Evolutionary conservation across 1,140 invertebrate species (phyloP), one percentile per base, ranked within the genome.

Genomic region (Helicoverpa zea): DNA sequence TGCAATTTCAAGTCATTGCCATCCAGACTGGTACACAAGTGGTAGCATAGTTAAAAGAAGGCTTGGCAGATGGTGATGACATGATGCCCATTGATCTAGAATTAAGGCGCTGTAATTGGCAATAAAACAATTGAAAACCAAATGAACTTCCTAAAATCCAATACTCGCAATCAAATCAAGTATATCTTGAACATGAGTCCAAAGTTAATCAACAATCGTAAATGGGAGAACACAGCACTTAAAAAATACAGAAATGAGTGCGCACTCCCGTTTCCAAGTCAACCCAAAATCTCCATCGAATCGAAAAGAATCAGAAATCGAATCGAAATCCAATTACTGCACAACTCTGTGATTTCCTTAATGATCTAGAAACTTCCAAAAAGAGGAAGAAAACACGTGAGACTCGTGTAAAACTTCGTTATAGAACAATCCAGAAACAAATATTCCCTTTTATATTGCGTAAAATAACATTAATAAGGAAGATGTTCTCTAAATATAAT

Each of bases 241-340:
- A n/a, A n/a, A n/a, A 54, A 4, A 54, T 54, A 54, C 2, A 54
- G 2, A 2, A 14, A n/a, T n/a, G 23, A 59, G 18, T 18, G 23
- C 10, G 4, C 14, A 59, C 18, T 23, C 47, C 63, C 49, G n/a
- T 49, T 47, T n/a, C 16, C 16, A n/a, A n/a, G n/a, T n/a, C n/a
- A n/a, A n/a, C n/a, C n/a, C n/a, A n/a, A n/a, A n/a, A n/a, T n/a
- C n/a, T n/a, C n/a, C n/a, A n/a, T n/a, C n/a, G n/a, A n/a, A n/a
- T n/a, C n/a, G n/a, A n/a, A n/a, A n/a, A n/a, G n/a, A n/a, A n/a
- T n/a, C n/a, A n/a, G n/a, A n/a, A n/a, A n/a, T n/a, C n/a, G n/a
- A n/a, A n/a, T n/a, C n/a, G n/a, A 66, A 66, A 66, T 49, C 43
- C 35, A 66, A 66, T 66, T 66, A 66, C 63, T 66, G 11, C 35